Percentiles rank a stretch among this genome's conserved stretches.
These are phyloP conservation scores for Lucifuga dentata DNA, from an alignment of 2,113 vertebrate species.

Conservation along the genomic window DNA sequence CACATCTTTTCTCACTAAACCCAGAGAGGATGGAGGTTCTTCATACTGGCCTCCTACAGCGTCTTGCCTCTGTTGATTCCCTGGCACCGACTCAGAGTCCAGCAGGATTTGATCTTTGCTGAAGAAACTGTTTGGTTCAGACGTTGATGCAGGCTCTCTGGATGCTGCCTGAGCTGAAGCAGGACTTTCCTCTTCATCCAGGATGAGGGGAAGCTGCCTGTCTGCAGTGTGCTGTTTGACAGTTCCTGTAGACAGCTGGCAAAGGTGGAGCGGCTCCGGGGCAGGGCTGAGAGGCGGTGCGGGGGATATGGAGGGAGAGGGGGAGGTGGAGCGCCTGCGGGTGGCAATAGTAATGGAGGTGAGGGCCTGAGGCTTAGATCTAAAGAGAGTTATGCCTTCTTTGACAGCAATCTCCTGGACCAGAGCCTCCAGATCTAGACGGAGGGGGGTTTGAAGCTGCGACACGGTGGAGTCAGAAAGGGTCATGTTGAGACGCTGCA, in stretches of 20 bases:
- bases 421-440: conserved; percentile 28
- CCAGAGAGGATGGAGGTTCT: background rate
- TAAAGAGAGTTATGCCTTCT: conserved; percentile 55
- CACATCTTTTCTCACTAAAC: conserved; percentile 10
- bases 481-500: conserved; percentile 5
- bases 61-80: conserved; percentile 32
- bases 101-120: background rate
- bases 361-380: conserved; percentile 58
- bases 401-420: conserved; percentile 65
- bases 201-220: background rate
- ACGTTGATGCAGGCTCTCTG: background rate
- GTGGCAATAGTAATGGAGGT: conserved; percentile 82
- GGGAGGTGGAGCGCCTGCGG: conserved; percentile 66
- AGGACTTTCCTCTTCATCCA: background rate
- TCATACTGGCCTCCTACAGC: conserved; percentile 41
- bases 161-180: background rate
- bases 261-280: conserved; percentile 47
- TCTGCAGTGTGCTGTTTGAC: background rate
- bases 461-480: conserved; percentile 4
- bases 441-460: background rate
- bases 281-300: conserved; percentile 13
- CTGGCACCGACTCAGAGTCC: background rate
- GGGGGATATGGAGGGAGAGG: conserved; percentile 48
- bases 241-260: conserved; percentile 24
- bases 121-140: background rate